phyloP scores from a whole-genome alignment of 2,797 vertebrate genomes.

The Periophthalmus magnuspinnatus region DNA sequence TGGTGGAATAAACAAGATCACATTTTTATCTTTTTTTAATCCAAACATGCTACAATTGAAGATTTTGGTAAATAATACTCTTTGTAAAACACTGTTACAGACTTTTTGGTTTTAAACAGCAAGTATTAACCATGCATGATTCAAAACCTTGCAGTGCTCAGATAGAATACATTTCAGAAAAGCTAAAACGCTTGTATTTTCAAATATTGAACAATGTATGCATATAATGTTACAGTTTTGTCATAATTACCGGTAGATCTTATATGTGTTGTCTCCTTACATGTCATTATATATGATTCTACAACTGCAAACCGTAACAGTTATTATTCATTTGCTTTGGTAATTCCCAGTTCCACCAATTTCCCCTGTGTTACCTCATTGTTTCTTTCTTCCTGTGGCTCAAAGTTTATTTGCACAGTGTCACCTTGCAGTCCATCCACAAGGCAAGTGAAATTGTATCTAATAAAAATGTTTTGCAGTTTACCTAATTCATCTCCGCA shows the following conservation, averaged over 20 bases:
- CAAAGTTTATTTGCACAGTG: conserved; percentile 79
- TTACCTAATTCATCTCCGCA: conserved; percentile 82
- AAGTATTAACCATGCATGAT: too few relatives aligned
- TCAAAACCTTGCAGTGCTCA: background rate
- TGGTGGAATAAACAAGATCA: too few relatives aligned
- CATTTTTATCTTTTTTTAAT: too few relatives aligned
- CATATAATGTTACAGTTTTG: background rate
- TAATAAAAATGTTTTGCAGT: conserved; percentile 85
- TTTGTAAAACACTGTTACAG: too few relatives aligned
- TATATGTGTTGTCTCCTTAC: background rate
- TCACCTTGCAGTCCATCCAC: conserved; percentile 78
- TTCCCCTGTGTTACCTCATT: conserved; percentile 50
- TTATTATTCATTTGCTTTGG: conserved; percentile 49
- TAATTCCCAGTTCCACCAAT: conserved; percentile 42
- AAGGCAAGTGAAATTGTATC: conserved; percentile 79
- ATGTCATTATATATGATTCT: background rate
- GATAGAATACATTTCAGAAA: too few relatives aligned
- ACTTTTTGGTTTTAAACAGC: too few relatives aligned
- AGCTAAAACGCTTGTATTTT: background rate
- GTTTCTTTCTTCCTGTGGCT: conserved; percentile 54
- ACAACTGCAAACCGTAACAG: conserved; percentile 23
- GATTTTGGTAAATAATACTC: too few relatives aligned
- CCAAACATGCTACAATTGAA: too few relatives aligned
- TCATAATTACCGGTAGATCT: background rate
- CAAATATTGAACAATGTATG: background rate